Conservation (phyloP, 2,888 invertebrate species). For the Anoplius nigerrimus region DNA sequence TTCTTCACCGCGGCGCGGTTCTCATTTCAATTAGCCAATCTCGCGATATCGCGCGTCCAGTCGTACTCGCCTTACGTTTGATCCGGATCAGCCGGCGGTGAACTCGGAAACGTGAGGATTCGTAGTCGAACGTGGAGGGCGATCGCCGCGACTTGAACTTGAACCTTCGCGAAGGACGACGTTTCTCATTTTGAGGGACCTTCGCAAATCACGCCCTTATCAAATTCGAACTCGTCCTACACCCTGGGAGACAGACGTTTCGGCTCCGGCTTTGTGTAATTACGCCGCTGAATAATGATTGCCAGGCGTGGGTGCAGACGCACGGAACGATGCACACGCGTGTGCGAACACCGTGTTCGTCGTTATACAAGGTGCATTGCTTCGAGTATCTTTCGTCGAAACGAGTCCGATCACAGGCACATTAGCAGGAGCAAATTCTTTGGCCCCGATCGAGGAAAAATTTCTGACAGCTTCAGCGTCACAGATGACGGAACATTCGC, state of each 20-base stretch:
- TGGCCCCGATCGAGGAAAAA: too few species aligned
- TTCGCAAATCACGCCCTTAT: constrained; percentile 7
- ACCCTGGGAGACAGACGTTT: neutral
- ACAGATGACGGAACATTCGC: too few species aligned
- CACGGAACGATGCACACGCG: neutral
- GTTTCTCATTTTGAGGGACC: constrained; percentile 7
- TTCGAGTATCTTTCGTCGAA: too few species aligned
- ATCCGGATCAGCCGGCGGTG: neutral
- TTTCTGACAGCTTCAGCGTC: too few species aligned
- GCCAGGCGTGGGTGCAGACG: constrained; percentile 38
- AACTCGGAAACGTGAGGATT: constrained; percentile 12
- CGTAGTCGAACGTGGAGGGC: too few species aligned
- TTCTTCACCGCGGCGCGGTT: constrained; percentile 25
- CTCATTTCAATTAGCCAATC: constrained; percentile 39
- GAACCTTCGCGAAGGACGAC: neutral
- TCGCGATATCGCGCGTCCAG: constrained; percentile 13
- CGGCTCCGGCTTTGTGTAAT: constrained; percentile 35
- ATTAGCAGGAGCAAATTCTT: too few species aligned
- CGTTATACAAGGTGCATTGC: too few species aligned
- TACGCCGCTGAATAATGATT: constrained; percentile 50
- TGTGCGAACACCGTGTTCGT: too few species aligned
- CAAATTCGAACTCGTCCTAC: neutral
- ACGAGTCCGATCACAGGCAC: too few species aligned
- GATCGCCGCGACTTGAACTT: too few species aligned
- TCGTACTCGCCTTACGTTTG: neutral